phyloP scores from a whole-genome alignment of 1,140 invertebrate species.

The Periplaneta americana region DNA sequence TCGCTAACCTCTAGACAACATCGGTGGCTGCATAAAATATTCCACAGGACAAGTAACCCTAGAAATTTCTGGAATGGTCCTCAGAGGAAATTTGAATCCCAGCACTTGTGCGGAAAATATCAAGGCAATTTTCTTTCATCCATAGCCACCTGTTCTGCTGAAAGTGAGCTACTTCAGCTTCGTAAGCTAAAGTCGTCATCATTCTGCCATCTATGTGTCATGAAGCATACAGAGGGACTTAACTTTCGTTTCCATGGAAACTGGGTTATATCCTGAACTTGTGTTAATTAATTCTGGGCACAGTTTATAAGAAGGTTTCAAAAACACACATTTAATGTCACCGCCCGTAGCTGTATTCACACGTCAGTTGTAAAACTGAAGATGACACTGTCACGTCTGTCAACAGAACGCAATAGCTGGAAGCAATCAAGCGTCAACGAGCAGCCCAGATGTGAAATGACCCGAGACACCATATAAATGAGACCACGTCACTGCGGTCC shows the following conservation, averaged over 20 bases:
- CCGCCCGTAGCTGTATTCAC: not conserved
- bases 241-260: not conserved
- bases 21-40: too few relatives aligned
- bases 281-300: not conserved
- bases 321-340: not conserved
- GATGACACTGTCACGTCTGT: not conserved
- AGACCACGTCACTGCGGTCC: not conserved
- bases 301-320: not conserved
- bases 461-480: not conserved
- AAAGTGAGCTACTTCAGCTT: too few relatives aligned
- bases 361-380: not conserved
- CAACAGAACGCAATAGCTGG: not conserved
- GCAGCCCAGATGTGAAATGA: not conserved
- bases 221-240: too few relatives aligned
- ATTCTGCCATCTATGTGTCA: too few relatives aligned
- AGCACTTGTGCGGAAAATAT: too few relatives aligned
- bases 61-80: too few relatives aligned
- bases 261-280: not conserved
- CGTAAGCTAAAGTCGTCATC: too few relatives aligned
- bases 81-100: too few relatives aligned
- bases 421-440: not conserved
- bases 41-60: too few relatives aligned
- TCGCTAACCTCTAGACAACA: too few relatives aligned
- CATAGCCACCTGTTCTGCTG: too few relatives aligned
- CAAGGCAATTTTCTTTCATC: too few relatives aligned